phyloP scores from a whole-genome alignment of 1,140 invertebrate species.

The Globodera rostochiensis region DNA sequence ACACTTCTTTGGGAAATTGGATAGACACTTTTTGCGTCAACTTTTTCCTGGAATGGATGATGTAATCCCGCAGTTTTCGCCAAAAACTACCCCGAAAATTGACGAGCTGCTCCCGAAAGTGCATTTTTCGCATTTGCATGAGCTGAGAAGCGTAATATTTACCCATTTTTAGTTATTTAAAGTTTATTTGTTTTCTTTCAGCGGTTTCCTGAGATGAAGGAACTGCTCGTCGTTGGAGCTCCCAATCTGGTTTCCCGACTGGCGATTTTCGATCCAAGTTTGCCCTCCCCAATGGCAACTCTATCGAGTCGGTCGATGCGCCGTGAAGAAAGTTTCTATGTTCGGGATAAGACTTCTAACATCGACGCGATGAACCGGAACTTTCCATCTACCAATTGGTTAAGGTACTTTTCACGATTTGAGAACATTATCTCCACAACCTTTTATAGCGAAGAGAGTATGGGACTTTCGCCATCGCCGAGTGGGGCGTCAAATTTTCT shows the following conservation, averaged over 20 bases:
- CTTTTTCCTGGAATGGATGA: slow-evolving; percentile 47
- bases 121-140: slow-evolving; percentile 34
- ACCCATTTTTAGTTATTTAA: neutral
- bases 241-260: slow-evolving; percentile 47
- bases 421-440: neutral
- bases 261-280: slow-evolving; percentile 37
- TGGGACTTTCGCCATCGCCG: slow-evolving; percentile 46
- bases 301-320: slow-evolving; percentile 17
- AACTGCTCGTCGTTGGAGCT: slow-evolving; percentile 45
- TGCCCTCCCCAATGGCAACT: slow-evolving; percentile 1
- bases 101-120: slow-evolving; percentile 42
- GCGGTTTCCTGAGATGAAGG: slow-evolving; percentile 43
- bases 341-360: slow-evolving; percentile 43
- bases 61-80: slow-evolving; percentile 44
- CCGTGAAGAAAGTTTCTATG: slow-evolving; percentile 55
- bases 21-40: slow-evolving; percentile 48
- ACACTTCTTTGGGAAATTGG: slow-evolving; percentile 48
- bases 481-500: neutral
- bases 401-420: slow-evolving; percentile 32
- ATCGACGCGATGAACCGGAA: slow-evolving; percentile 49
- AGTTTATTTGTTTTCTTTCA: slow-evolving; percentile 2
- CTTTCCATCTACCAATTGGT: slow-evolving; percentile 56
- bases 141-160: slow-evolving; percentile 37
- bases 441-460: slow-evolving; percentile 44
- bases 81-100: slow-evolving; percentile 28